Percentiles rank a stretch among this genome's conserved stretches.
phyloP scores from a whole-genome alignment of 2,888 invertebrate genomes.

The Melolontha melolontha region DNA sequence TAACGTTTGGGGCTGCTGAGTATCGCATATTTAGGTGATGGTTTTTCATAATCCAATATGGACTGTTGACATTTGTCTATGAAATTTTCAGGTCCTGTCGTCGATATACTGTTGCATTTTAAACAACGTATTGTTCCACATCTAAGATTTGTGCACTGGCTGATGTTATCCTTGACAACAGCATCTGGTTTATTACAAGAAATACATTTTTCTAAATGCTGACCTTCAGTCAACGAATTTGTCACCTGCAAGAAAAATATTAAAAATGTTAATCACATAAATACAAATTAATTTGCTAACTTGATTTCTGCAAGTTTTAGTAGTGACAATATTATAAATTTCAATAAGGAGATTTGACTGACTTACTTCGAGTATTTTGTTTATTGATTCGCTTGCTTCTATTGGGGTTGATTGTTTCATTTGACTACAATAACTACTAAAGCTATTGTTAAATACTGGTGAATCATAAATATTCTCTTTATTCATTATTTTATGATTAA shows the following conservation, averaged over 20 bases:
- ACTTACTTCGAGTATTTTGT: conserved; percentile 38
- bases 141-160: conserved; percentile 57
- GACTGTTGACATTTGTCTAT: conserved; percentile 58
- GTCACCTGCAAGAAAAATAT: conserved; percentile 19
- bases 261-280: neutral
- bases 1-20: conserved; percentile 40
- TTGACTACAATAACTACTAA: neutral
- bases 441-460: neutral
- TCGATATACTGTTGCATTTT: conserved; percentile 58
- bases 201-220: conserved; percentile 59
- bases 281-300: too few species aligned
- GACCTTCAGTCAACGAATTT: conserved; percentile 52
- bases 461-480: conserved; percentile 51
- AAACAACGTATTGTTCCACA: conserved; percentile 62
- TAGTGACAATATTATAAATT: too few species aligned
- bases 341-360: too few species aligned
- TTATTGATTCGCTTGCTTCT: neutral
- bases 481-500: conserved; percentile 42
- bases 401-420: conserved; percentile 36
- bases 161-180: conserved; percentile 59
- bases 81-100: conserved; percentile 59
- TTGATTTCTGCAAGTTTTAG: too few species aligned
- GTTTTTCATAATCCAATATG: conserved; percentile 42
- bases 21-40: conserved; percentile 7
- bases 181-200: conserved; percentile 56